Evolutionary conservation across 2,113 vertebrate species (phyloP).

Genomic region (Menidia beryllina): DNA sequence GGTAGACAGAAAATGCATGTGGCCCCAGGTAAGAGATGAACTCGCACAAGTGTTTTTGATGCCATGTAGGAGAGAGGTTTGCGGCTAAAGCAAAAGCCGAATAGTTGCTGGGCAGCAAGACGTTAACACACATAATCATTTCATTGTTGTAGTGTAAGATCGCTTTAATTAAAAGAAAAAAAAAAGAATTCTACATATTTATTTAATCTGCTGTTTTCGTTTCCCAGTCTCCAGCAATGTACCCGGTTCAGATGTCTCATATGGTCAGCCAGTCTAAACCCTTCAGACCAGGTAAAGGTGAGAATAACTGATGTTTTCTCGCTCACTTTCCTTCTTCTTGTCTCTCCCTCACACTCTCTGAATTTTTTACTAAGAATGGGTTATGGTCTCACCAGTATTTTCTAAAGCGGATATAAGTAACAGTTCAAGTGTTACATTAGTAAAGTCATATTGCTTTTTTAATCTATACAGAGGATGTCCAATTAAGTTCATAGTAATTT

Average conservation of each 20-base stretch:
- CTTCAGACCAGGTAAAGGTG: slow-evolving; percentile 99
- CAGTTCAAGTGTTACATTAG: too few species aligned
- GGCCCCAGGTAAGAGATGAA: slow-evolving; percentile 58
- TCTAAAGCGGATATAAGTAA: too few species aligned
- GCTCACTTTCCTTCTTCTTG: not conserved
- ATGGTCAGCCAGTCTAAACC: slow-evolving; percentile 98
- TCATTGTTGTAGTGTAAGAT: too few species aligned
- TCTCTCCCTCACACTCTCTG: not conserved
- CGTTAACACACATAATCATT: not conserved
- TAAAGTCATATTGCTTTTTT: too few species aligned
- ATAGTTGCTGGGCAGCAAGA: not conserved
- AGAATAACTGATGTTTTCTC: slow-evolving; percentile 81
- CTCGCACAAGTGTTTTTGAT: slow-evolving; percentile 3
- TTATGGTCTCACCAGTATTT: not conserved
- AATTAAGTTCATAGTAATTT: too few species aligned
- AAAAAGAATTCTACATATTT: slow-evolving; percentile 45
- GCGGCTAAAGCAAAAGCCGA: slow-evolving; percentile 6
- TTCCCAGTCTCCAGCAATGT: slow-evolving; percentile 89
- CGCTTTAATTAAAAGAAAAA: not conserved
- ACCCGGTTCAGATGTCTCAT: slow-evolving; percentile 96
- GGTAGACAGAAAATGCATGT: slow-evolving; percentile 69
- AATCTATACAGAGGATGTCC: too few species aligned
- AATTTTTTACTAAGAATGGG: not conserved
- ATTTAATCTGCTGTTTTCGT: slow-evolving; percentile 4
- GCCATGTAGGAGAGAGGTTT: not conserved